phyloP scores from a whole-genome alignment of 2,888 invertebrate species.

The Calliopum simillimum region DNA sequence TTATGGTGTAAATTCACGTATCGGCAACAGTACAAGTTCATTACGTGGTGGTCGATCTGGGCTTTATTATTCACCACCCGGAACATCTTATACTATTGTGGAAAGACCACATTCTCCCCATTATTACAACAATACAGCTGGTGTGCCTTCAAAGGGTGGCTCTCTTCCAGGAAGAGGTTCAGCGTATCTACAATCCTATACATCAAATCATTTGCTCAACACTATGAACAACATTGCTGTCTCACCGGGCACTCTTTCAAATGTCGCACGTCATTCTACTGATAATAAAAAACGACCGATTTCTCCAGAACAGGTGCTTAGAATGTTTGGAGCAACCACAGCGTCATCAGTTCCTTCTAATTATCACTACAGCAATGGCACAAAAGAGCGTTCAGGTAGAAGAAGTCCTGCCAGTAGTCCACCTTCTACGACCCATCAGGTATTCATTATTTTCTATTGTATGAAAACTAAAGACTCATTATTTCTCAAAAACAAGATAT shows the following conservation, averaged over 20 bases:
- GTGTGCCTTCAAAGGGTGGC: slow-evolving; percentile 65
- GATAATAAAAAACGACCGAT: slow-evolving; percentile 79
- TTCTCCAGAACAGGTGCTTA: slow-evolving; percentile 85
- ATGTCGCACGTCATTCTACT: slow-evolving; percentile 43
- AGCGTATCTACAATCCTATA: slow-evolving; percentile 68
- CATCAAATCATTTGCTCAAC: slow-evolving; percentile 64
- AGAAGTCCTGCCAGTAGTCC: slow-evolving; percentile 81
- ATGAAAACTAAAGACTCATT: slow-evolving; percentile 46
- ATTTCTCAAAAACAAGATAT: slow-evolving; percentile 8
- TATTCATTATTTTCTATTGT: slow-evolving; percentile 50
- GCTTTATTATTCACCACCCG: slow-evolving; percentile 88
- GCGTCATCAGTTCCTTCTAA: slow-evolving; percentile 70
- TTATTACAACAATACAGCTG: slow-evolving; percentile 69
- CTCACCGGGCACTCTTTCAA: slow-evolving; percentile 10
- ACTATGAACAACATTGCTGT: slow-evolving; percentile 26
- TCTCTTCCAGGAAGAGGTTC: slow-evolving; percentile 70
- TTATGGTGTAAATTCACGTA: slow-evolving; percentile 58
- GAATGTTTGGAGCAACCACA: slow-evolving; percentile 72
- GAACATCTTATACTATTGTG: slow-evolving; percentile 89
- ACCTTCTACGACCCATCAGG: slow-evolving; percentile 83
- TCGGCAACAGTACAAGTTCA: slow-evolving; percentile 65
- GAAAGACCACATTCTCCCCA: slow-evolving; percentile 81
- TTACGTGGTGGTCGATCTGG: slow-evolving; percentile 71
- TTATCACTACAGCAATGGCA: slow-evolving; percentile 68
- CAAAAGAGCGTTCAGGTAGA: slow-evolving; percentile 64